Evolutionary conservation across 2,888 invertebrate genomes (phyloP).

Genomic region (Parthenolecanium corni): DNA sequence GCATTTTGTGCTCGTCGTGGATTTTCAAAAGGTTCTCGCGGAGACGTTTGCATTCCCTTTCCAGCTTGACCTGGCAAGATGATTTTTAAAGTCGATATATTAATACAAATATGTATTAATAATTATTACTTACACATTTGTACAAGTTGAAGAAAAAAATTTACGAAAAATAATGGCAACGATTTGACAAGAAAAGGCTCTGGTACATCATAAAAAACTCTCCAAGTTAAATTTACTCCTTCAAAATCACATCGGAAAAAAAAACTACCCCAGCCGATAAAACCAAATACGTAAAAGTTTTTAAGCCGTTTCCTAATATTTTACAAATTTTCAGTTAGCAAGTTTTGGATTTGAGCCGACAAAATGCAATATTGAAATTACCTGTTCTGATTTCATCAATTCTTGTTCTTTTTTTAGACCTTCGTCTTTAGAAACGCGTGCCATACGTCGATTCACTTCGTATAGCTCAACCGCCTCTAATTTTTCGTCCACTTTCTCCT

Average conservation of each 20-base stretch:
- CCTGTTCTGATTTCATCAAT: background rate
- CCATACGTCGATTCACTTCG: constrained; percentile 2
- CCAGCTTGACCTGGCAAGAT: background rate
- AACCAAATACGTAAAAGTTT: too few species aligned
- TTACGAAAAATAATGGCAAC: background rate
- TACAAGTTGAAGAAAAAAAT: background rate
- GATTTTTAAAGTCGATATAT: background rate
- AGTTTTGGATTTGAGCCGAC: too few species aligned
- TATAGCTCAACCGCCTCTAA: constrained; percentile 3
- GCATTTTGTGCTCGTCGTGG: background rate
- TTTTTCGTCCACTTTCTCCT: constrained; percentile 13
- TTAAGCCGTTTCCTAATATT: too few species aligned
- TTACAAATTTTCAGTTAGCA: too few species aligned
- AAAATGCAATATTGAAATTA: too few species aligned
- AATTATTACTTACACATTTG: background rate
- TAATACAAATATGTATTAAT: background rate
- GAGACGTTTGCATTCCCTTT: background rate
- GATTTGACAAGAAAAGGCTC: too few species aligned
- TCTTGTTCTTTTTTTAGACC: background rate
- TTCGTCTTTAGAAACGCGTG: background rate
- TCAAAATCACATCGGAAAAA: too few species aligned
- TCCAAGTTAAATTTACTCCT: too few species aligned
- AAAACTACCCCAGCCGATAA: too few species aligned
- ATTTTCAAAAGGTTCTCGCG: constrained; percentile 3
- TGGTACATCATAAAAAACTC: too few species aligned